Conservation (phyloP, 2,113 vertebrate genomes). For the Bothrops jararaca region DNA sequence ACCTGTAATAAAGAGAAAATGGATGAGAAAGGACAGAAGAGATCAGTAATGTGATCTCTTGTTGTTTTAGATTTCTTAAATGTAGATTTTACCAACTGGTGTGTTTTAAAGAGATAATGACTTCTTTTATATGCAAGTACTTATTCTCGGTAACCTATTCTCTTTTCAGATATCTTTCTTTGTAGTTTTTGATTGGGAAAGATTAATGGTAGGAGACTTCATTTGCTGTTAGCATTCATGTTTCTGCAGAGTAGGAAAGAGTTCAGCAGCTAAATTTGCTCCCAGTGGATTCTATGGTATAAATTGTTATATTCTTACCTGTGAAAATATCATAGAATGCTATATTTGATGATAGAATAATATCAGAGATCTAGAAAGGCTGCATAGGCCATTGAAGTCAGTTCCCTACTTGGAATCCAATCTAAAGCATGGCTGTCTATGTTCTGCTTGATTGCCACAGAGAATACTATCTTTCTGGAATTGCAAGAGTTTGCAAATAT, state of each 20-base stretch:
- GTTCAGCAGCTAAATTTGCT: background rate
- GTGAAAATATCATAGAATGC: background rate
- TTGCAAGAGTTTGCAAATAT: slow-evolving; percentile 31
- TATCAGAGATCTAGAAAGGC: background rate
- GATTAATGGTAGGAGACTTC: background rate
- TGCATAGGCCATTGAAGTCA: background rate
- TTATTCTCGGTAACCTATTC: background rate
- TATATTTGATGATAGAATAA: background rate
- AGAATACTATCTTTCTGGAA: background rate
- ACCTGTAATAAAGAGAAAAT: background rate
- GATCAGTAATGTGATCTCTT: no score
- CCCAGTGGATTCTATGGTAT: background rate
- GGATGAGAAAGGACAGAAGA: background rate
- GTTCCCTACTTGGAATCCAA: background rate
- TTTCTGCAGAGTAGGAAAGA: background rate
- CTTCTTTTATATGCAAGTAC: background rate
- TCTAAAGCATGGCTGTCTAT: background rate
- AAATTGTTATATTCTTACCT: background rate
- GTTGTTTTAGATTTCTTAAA: background rate
- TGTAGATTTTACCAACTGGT: background rate
- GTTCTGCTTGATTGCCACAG: background rate
- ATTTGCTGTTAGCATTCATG: background rate
- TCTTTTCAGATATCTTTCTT: background rate
- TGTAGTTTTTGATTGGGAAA: background rate
- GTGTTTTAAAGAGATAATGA: background rate